A percentile compares a stretch with the other conserved stretches of the same genome.
phyloP scores from a whole-genome alignment of 2,888 invertebrate species.

The Microplitis manilae region DNA sequence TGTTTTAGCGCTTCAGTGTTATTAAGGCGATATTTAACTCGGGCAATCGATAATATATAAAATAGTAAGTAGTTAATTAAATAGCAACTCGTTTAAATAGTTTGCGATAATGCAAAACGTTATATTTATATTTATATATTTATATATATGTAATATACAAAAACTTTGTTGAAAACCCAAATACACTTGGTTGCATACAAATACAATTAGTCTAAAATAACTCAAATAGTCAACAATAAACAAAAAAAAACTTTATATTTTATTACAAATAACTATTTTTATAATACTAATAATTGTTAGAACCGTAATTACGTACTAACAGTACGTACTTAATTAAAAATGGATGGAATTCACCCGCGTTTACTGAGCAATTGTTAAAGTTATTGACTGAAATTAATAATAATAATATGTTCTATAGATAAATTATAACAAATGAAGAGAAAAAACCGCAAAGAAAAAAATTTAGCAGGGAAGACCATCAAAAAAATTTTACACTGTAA shows the following conservation, averaged over 20 bases:
- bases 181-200: slow-evolving; percentile 16
- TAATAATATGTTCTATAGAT: not conserved
- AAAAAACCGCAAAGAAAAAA: not conserved
- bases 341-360: slow-evolving; percentile 45
- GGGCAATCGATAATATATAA: not conserved
- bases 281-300: slow-evolving; percentile 50
- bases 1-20: not conserved
- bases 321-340: slow-evolving; percentile 40
- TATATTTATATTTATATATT: slow-evolving; percentile 41
- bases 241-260: slow-evolving; percentile 24
- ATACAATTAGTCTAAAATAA: slow-evolving; percentile 18
- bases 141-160: slow-evolving; percentile 34
- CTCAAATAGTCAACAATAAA: slow-evolving; percentile 38
- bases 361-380: slow-evolving; percentile 50
- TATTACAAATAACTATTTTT: slow-evolving; percentile 22
- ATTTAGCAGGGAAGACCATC: slow-evolving; percentile 46
- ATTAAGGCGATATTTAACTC: not conserved
- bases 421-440: slow-evolving; percentile 31
- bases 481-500: slow-evolving; percentile 30
- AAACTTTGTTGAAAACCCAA: slow-evolving; percentile 18
- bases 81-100: slow-evolving; percentile 32
- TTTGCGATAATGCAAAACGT: slow-evolving; percentile 34
- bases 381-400: slow-evolving; percentile 39
- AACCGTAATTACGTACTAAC: slow-evolving; percentile 5
- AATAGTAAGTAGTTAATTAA: not conserved